Evolutionary conservation across 2,888 invertebrate genomes (phyloP).

Genomic region (Tetragonula carbonaria): DNA sequence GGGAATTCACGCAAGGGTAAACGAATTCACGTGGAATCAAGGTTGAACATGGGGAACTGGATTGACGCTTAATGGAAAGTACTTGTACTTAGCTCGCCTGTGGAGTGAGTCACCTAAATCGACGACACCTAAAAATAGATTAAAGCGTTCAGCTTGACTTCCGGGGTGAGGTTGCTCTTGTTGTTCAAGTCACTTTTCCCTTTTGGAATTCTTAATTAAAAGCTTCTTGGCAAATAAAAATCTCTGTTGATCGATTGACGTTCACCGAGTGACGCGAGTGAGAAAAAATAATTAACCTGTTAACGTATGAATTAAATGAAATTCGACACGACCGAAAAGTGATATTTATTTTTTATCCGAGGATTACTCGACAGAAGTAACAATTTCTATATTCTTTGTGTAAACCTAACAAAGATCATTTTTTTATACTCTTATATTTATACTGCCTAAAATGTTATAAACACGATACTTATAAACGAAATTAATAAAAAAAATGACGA

Average conservation of each 20-base stretch:
- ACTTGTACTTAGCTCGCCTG: constrained; percentile 46
- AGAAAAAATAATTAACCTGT: background rate
- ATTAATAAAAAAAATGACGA: too few species aligned
- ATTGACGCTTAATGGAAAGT: constrained; percentile 60
- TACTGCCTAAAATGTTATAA: too few species aligned
- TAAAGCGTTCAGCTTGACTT: constrained; percentile 27
- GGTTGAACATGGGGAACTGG: constrained; percentile 33
- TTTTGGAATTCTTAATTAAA: background rate
- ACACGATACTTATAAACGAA: too few species aligned
- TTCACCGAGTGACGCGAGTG: background rate
- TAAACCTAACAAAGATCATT: too few species aligned
- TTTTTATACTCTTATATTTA: too few species aligned
- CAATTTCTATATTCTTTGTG: too few species aligned
- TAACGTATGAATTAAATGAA: too few species aligned
- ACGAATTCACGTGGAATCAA: constrained; percentile 63
- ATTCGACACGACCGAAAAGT: too few species aligned
- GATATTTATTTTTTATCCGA: too few species aligned
- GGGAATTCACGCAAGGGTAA: constrained; percentile 32
- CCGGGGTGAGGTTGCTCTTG: background rate
- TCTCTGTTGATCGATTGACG: background rate
- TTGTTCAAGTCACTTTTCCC: background rate
- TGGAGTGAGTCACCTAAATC: constrained; percentile 22
- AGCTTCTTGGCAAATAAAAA: background rate
- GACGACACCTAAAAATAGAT: constrained; percentile 44
- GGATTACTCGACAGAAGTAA: too few species aligned